A percentile compares a stretch with the other conserved stretches of the same genome.
phyloP scores from a whole-genome alignment of 2,797 vertebrate species.

The Chelidonichthys spinosus region DNA sequence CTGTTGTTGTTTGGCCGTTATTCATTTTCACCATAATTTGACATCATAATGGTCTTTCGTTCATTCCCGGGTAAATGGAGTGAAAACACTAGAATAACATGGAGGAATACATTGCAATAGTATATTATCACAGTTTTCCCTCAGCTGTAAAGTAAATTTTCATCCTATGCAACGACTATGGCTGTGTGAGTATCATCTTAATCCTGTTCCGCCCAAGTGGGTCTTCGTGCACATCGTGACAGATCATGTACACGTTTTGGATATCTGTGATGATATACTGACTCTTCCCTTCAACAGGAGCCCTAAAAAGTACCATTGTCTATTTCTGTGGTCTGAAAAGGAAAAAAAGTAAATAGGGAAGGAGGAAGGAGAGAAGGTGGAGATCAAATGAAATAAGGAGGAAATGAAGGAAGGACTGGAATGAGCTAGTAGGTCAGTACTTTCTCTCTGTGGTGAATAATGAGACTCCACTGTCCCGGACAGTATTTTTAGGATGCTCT shows the following conservation, averaged over 20 bases:
- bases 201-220: constrained; percentile 1
- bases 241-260: constrained; percentile 12
- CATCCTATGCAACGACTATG: constrained; percentile 39
- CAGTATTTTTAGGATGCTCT: constrained; percentile 84
- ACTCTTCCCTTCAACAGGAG: constrained; percentile 12
- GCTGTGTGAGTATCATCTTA: constrained; percentile 33
- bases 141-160: constrained; percentile 29
- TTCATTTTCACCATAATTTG: constrained; percentile 21
- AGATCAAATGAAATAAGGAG: constrained; percentile 25
- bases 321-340: constrained; percentile 8
- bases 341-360: constrained; percentile 5
- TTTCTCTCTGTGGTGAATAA: constrained; percentile 77
- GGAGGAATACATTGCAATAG: constrained; percentile 50
- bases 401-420: constrained; percentile 36
- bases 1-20: constrained; percentile 7
- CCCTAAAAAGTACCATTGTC: constrained; percentile 28
- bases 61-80: constrained; percentile 26
- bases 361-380: constrained; percentile 14
- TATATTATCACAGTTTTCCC: constrained; percentile 47
- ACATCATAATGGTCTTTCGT: constrained; percentile 36
- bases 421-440: constrained; percentile 70
- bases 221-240: background rate
- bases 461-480: constrained; percentile 73
- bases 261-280: constrained; percentile 13
- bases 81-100: constrained; percentile 28